These are phyloP conservation scores for Hartigia nigra DNA, from an alignment of 2,888 invertebrate genomes.

Conservation along the genomic window DNA sequence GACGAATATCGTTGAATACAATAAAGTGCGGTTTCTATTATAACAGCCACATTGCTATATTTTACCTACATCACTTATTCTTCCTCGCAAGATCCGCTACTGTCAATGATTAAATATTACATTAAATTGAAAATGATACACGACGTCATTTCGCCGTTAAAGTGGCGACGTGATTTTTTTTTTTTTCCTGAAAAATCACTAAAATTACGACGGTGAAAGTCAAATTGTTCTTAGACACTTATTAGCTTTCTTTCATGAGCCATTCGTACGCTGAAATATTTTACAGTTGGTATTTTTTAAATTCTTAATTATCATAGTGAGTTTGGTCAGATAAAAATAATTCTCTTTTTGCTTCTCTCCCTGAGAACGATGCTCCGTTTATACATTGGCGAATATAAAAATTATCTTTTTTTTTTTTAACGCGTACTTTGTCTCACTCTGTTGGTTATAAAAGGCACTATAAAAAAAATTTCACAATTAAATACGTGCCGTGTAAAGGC, in stretches of 20 bases:
- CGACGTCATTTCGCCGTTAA: too few relatives aligned
- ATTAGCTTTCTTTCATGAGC: neutral
- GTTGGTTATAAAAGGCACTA: neutral
- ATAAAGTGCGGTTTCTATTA: neutral
- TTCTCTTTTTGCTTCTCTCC: neutral
- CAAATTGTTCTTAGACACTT: neutral
- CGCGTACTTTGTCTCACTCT: neutral
- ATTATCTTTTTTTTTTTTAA: neutral
- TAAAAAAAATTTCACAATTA: neutral
- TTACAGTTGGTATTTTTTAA: neutral
- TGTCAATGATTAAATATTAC: neutral
- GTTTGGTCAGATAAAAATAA: neutral
- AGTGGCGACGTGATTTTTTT: neutral
- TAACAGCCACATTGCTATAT: neutral
- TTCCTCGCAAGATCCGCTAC: neutral
- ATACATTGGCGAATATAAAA: neutral
- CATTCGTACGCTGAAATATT: neutral
- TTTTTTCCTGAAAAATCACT: neutral
- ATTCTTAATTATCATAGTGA: neutral
- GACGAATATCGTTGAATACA: neutral
- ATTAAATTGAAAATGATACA: neutral
- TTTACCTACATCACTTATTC: neutral
- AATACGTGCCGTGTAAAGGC: neutral
- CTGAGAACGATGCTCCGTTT: neutral
- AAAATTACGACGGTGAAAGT: neutral